Evolutionary conservation across 1,140 invertebrate genomes (phyloP).

Genomic region (Limonius californicus): DNA sequence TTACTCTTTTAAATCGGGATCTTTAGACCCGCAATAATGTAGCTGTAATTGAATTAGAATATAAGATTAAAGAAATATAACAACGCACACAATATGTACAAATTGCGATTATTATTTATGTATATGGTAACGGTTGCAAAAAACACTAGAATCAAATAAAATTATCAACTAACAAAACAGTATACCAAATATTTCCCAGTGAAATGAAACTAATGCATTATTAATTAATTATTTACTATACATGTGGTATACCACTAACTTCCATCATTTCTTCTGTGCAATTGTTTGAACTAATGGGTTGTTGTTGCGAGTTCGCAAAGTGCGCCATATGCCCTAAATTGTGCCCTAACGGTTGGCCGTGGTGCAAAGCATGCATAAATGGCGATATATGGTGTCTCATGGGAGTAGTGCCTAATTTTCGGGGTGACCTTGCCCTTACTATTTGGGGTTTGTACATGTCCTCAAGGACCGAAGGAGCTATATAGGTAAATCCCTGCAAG

Average conservation of each 20-base stretch:
- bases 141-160: conserved; percentile 9
- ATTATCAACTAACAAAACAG: conserved; percentile 5
- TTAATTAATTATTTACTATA: conserved; percentile 24
- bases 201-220: conserved; percentile 1
- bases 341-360: conserved; percentile 38
- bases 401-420: conserved; percentile 46
- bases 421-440: conserved; percentile 69
- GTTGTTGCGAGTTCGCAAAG: conserved; percentile 19
- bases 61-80: neutral
- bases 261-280: conserved; percentile 36
- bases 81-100: conserved; percentile 6
- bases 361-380: conserved; percentile 31
- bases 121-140: neutral
- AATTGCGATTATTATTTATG: neutral
- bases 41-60: no score
- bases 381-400: conserved; percentile 29
- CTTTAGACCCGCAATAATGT: no score
- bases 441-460: conserved; percentile 78
- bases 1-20: no score
- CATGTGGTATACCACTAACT: conserved; percentile 33
- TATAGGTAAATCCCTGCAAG: conserved; percentile 93
- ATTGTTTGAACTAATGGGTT: conserved; percentile 16
- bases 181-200: neutral
- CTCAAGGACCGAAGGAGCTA: conserved; percentile 93
- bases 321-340: conserved; percentile 34